Conservation (phyloP, 2,888 invertebrate species). For the Catocala nupta region DNA sequence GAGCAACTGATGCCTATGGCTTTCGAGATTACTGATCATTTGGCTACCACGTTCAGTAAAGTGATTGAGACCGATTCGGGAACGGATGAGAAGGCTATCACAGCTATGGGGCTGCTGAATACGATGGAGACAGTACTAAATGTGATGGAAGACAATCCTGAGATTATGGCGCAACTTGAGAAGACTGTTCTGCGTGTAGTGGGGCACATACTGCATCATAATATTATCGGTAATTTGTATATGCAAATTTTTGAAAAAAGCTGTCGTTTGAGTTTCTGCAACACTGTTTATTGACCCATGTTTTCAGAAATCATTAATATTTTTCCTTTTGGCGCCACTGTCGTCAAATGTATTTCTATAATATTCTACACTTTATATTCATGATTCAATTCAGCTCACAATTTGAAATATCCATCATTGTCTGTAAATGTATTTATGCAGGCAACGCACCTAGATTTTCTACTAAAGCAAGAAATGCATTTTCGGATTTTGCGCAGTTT, state of each 20-base stretch:
- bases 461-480: conserved; percentile 10
- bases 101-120: conserved; percentile 98
- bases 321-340: neutral
- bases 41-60: conserved; percentile 93
- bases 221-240: conserved; percentile 90
- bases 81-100: conserved; percentile 98
- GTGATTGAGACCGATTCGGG: conserved; percentile 93
- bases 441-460: conserved; percentile 4
- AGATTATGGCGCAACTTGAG: conserved; percentile 95
- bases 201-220: conserved; percentile 93
- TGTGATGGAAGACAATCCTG: conserved; percentile 94
- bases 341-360: conserved; percentile 4
- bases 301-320: neutral
- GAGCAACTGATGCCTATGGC: conserved; percentile 97
- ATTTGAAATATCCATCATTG: conserved; percentile 10
- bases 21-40: conserved; percentile 97
- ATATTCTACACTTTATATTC: conserved; percentile 8
- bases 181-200: conserved; percentile 97
- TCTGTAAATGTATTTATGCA: conserved; percentile 1
- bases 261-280: neutral
- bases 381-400: conserved; percentile 11
- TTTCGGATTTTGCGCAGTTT: neutral
- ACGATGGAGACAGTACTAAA: conserved; percentile 98
- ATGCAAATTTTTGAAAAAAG: neutral
- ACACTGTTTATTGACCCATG: neutral